phyloP scores from a whole-genome alignment of 2,797 vertebrate species.

The Poeciliopsis infans region DNA sequence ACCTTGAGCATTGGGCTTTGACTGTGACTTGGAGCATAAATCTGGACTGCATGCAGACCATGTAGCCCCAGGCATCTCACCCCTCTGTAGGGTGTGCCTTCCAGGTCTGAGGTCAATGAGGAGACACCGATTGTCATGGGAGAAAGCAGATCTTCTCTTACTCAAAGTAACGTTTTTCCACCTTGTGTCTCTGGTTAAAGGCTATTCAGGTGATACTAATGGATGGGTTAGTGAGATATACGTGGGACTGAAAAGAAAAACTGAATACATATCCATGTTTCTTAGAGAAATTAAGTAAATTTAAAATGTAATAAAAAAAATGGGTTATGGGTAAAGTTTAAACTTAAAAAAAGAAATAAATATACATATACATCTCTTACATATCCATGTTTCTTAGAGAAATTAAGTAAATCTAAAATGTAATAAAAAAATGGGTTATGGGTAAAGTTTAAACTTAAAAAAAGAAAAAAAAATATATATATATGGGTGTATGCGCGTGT shows the following conservation, averaged over 20 bases:
- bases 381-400: slow-evolving; percentile 11
- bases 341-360: not conserved
- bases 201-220: slow-evolving; percentile 37
- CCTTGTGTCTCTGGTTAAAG: slow-evolving; percentile 29
- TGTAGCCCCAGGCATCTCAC: slow-evolving; percentile 40
- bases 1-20: slow-evolving; percentile 43
- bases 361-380: too few relatives aligned
- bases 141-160: slow-evolving; percentile 3
- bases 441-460: not conserved
- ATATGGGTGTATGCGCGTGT: too few relatives aligned
- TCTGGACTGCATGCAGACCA: slow-evolving; percentile 17
- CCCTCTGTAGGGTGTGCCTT: slow-evolving; percentile 26
- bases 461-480: too few relatives aligned
- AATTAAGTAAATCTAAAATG: not conserved
- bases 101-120: slow-evolving; percentile 34
- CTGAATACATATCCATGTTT: slow-evolving; percentile 17
- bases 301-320: not conserved
- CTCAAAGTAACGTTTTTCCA: slow-evolving; percentile 30
- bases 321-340: not conserved
- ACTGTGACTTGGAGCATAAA: slow-evolving; percentile 37
- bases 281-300: not conserved
- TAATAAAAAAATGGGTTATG: not conserved
- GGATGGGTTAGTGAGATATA: slow-evolving; percentile 26
- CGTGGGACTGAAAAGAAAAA: not conserved
- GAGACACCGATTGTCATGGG: slow-evolving; percentile 13